phyloP scores from a whole-genome alignment of 2,113 vertebrate species.

The Sciurus niger region DNA sequence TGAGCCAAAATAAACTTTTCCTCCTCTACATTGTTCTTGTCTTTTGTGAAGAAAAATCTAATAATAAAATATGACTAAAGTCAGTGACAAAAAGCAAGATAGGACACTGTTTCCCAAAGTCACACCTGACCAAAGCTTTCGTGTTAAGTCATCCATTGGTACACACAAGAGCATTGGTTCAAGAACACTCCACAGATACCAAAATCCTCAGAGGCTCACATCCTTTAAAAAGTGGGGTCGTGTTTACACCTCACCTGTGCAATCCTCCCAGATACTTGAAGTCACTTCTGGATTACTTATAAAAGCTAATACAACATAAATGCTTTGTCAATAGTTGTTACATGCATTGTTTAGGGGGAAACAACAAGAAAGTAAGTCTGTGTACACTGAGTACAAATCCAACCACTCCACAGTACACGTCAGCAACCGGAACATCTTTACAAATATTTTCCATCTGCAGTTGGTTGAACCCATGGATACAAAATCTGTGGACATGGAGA shows the following conservation, averaged over 20 bases:
- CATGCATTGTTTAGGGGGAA: neutral
- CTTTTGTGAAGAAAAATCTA: too few species aligned
- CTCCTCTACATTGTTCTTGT: too few species aligned
- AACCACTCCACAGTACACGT: neutral
- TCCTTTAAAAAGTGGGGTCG: neutral
- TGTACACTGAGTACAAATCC: neutral
- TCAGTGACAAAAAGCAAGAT: neutral
- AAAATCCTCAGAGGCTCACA: neutral
- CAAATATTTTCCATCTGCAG: neutral
- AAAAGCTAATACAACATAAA: neutral
- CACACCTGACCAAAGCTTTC: accelerated
- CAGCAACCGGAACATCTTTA: too few species aligned
- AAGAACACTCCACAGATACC: neutral
- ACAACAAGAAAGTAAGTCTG: neutral
- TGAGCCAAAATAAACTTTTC: too few species aligned
- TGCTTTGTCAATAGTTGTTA: neutral
- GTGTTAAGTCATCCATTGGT: neutral
- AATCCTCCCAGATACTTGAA: neutral
- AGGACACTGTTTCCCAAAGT: neutral
- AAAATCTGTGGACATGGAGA: neutral
- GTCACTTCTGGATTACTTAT: neutral
- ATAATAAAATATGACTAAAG: too few species aligned
- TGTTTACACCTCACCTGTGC: neutral
- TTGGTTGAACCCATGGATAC: neutral
- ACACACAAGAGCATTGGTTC: too few species aligned